phyloP scores from a whole-genome alignment of 35 echinoderm and acorn worm genomes.

The Strongylocentrotus purpuratus region DNA sequence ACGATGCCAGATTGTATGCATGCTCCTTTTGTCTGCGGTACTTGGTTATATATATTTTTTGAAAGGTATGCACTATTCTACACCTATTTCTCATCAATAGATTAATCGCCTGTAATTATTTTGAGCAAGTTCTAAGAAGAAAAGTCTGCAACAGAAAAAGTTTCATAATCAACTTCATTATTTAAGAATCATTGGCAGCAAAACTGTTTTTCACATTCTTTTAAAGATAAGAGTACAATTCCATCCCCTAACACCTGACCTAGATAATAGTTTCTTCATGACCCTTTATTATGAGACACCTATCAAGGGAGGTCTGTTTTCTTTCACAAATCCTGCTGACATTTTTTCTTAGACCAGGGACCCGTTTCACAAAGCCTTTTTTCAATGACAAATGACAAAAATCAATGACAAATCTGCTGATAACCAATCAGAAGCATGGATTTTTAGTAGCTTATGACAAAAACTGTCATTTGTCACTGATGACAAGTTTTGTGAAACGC shows the following conservation, averaged over 20 bases:
- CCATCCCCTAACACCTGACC: background rate
- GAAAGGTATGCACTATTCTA: background rate
- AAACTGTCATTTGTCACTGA: too few species aligned
- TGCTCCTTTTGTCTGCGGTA: background rate
- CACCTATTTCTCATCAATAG: background rate
- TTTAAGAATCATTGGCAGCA: background rate
- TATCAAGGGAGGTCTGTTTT: background rate
- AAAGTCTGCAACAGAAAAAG: background rate
- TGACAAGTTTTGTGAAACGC: too few species aligned
- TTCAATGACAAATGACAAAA: too few species aligned
- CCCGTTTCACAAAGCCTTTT: too few species aligned
- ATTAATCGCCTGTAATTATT: background rate
- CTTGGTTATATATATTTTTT: background rate
- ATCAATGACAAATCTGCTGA: too few species aligned
- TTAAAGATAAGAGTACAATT: background rate
- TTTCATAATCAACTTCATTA: background rate
- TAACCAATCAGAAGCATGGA: too few species aligned
- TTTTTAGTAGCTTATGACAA: too few species aligned
- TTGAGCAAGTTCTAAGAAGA: background rate
- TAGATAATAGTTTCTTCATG: background rate
- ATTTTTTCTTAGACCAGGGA: background rate
- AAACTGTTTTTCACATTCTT: background rate
- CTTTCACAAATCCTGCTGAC: background rate
- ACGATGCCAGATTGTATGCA: background rate
- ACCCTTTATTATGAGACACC: background rate